Evolutionary conservation across 2,888 invertebrate genomes (phyloP).

Genomic region (Oscheius sp.): DNA sequence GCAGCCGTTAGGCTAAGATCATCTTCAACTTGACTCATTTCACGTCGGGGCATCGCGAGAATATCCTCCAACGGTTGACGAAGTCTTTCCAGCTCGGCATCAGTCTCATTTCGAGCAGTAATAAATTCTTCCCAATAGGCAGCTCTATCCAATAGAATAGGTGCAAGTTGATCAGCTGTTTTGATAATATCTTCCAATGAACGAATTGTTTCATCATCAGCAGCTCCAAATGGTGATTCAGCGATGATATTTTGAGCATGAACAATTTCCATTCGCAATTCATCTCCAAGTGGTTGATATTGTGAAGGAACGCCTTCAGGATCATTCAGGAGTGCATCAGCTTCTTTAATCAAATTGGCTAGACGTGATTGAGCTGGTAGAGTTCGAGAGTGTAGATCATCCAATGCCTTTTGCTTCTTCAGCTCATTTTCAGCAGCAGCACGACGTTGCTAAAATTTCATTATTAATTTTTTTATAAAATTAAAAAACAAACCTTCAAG

Average conservation of each 20-base stretch:
- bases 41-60: constrained; percentile 33
- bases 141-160: constrained; percentile 48
- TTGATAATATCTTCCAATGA: constrained; percentile 36
- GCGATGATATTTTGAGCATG: constrained; percentile 33
- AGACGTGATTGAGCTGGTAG: constrained; percentile 36
- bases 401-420: constrained; percentile 39
- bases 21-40: constrained; percentile 33
- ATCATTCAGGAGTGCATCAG: constrained; percentile 41
- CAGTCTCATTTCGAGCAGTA: constrained; percentile 49
- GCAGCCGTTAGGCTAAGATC: constrained; percentile 38
- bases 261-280: constrained; percentile 36
- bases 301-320: constrained; percentile 48
- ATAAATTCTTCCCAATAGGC: constrained; percentile 52
- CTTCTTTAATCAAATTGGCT: constrained; percentile 45
- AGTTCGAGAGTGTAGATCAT: constrained; percentile 38
- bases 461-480: neutral
- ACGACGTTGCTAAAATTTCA: constrained; percentile 41
- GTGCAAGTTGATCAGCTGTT: constrained; percentile 38
- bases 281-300: constrained; percentile 41
- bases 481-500: constrained; percentile 34
- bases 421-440: constrained; percentile 43
- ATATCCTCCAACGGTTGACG: constrained; percentile 41
- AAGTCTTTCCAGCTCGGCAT: constrained; percentile 46
- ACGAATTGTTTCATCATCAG: constrained; percentile 29
- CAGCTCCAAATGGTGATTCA: constrained; percentile 31